Evolutionary conservation across 1,140 invertebrate genomes (phyloP), one percentile per base, ranked within the genome.

Genomic region (Colletes gigas): DNA sequence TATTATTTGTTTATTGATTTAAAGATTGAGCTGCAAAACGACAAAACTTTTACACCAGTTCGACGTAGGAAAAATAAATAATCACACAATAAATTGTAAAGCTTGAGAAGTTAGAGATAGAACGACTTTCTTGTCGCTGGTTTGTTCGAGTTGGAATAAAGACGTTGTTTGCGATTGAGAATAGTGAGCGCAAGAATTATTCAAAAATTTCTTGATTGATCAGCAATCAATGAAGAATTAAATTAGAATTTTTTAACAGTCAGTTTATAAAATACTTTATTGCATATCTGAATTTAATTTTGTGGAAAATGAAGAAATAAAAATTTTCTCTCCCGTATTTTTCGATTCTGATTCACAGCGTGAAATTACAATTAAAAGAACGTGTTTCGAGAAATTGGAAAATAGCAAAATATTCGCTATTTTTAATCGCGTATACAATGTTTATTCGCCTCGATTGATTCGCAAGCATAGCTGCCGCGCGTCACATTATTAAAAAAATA

Each of bases 71-170:
- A 44, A 41, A 78, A 63, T 62, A 63, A 71, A 78, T 78, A 78
- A 72, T 78, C 14, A 9, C 19, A 30, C 68, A 63, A 62, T 72
- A 72, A 72, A 73, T 55, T 54, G 15, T 72, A 55, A 78, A 78
- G 69, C 69, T 73, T 55, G 59, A 47, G 7, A 30, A 55, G 19
- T 6, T 78, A 72, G 69, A 2, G 12, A 6, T 72, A 69, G 50
- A 30, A 57, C 19, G 17, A 69, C 4, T 63, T 21, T 41, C 39
- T 39, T 21, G 60, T 47, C 17, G 17, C 3, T 50, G 39, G 10
- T 59, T 50, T 2, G 57, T 14, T 19, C 6, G 47, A 1, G 5
- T 15, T 9, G 17, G 39, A 65, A 63, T 19, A 52, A 39, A 44
- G 41, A 15, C 30, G 39, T 30, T 71, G 65, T 65, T 73, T 65